These are phyloP conservation scores for Spodoptera exigua DNA, from an alignment of 2,888 invertebrate genomes.

Conservation along the genomic window DNA sequence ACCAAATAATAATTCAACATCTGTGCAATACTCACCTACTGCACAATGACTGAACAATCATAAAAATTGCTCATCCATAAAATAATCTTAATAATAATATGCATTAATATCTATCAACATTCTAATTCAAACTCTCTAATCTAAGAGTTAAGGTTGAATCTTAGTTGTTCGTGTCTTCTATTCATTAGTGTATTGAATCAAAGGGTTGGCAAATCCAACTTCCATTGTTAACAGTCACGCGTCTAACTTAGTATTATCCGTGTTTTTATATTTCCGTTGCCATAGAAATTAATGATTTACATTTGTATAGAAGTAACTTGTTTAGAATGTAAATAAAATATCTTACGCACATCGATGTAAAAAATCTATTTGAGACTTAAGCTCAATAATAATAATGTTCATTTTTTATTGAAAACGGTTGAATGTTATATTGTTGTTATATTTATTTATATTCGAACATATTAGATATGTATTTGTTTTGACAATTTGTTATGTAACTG, in stretches of 20 bases:
- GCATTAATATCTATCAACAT: conserved; percentile 64
- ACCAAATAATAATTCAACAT: conserved; percentile 66
- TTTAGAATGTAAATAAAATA: conserved; percentile 55
- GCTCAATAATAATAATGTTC: conserved; percentile 2
- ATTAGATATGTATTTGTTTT: too few species aligned
- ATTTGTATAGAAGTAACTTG: conserved; percentile 50
- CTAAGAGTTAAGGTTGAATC: conserved; percentile 55
- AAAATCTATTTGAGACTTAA: conserved; percentile 5
- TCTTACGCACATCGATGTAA: conserved; percentile 30
- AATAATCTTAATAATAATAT: conserved; percentile 80
- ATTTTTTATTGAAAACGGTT: too few species aligned
- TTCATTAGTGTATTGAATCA: conserved; percentile 84
- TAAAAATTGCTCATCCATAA: conserved; percentile 88
- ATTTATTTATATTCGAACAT: too few species aligned
- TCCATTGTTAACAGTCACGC: conserved; percentile 87
- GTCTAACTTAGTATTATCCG: conserved; percentile 80
- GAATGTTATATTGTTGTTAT: too few species aligned
- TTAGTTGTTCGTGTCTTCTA: conserved; percentile 55
- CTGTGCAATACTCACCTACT: conserved; percentile 59
- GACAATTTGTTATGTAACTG: too few species aligned
- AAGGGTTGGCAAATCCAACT: conserved; percentile 88
- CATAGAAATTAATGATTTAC: conserved; percentile 77
- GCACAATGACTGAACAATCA: conserved; percentile 79
- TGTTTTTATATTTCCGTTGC: conserved; percentile 84
- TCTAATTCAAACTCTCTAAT: conserved; percentile 58